phyloP scores from a whole-genome alignment of 1,140 invertebrate species.

The Hylaeus anthracinus region DNA sequence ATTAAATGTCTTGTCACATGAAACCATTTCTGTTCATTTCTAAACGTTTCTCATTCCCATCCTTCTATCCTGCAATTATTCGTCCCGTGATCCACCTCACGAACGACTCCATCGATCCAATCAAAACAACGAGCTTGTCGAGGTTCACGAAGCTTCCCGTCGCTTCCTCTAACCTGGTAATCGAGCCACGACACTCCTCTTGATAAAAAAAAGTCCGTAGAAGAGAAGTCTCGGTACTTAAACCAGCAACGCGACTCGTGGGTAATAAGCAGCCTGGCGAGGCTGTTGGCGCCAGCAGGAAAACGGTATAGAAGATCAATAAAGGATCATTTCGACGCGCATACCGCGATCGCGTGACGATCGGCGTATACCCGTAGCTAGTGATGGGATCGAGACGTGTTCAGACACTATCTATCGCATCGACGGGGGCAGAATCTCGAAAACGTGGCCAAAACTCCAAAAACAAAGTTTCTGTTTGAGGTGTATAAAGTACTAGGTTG shows the following conservation, averaged over 20 bases:
- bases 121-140: neutral
- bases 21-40: neutral
- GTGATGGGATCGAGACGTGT: too few relatives aligned
- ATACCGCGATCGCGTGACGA: constrained; percentile 38
- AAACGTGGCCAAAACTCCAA: too few relatives aligned
- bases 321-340: constrained; percentile 34
- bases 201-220: neutral
- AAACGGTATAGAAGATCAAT: constrained; percentile 23
- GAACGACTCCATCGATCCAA: neutral
- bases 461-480: too few relatives aligned
- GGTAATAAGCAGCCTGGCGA: constrained; percentile 6
- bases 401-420: too few relatives aligned
- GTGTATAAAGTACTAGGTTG: too few relatives aligned
- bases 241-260: neutral
- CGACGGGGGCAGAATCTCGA: too few relatives aligned
- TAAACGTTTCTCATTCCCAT: neutral
- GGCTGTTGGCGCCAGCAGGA: neutral
- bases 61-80: neutral
- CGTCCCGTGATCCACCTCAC: neutral
- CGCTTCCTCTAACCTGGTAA: neutral
- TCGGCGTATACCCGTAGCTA: too few relatives aligned
- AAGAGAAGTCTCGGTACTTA: neutral
- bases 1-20: too few relatives aligned
- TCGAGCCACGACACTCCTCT: neutral
- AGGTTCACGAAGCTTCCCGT: neutral